These are phyloP conservation scores for Caenorhabditis sp. DNA, from an alignment of 2,888 invertebrate species.

Conservation along the genomic window DNA sequence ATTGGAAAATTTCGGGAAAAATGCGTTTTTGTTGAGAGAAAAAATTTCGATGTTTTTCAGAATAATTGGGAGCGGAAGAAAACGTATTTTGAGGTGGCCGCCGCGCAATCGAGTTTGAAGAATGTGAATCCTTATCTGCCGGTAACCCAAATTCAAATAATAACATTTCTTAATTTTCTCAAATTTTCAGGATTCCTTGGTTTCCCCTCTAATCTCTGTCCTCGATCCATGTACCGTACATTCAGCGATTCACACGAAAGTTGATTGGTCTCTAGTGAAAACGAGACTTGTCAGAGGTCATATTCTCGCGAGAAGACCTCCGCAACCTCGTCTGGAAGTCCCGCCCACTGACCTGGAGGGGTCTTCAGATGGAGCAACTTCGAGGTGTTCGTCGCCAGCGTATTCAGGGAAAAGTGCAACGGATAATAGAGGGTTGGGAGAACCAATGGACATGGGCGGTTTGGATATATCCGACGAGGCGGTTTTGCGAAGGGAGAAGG, in stretches of 20 bases:
- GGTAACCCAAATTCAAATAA: conserved; percentile 20
- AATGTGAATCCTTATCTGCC: conserved; percentile 42
- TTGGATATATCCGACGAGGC: conserved; percentile 10
- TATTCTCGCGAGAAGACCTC: not conserved
- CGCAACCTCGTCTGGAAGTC: not conserved
- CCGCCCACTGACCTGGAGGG: not conserved
- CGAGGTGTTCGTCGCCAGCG: not conserved
- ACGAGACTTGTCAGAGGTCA: not conserved
- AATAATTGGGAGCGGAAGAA: conserved; percentile 28
- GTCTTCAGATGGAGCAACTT: conserved; percentile 11
- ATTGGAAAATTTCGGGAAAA: not conserved
- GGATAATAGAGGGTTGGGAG: not conserved
- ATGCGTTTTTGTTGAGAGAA: too few species aligned
- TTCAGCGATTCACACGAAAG: not conserved
- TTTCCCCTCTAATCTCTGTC: conserved; percentile 32
- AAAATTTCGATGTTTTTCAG: too few species aligned
- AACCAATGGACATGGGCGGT: not conserved
- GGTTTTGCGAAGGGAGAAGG: conserved; percentile 22
- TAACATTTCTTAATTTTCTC: not conserved
- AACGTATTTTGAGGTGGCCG: conserved; percentile 48
- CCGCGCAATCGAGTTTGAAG: conserved; percentile 43
- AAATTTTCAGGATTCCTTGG: conserved; percentile 39
- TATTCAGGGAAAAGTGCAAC: not conserved
- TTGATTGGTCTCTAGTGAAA: conserved; percentile 48
- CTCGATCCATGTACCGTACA: conserved; percentile 40